A percentile compares a stretch with the other conserved stretches of the same genome.
Evolutionary conservation across 2,113 vertebrate species (phyloP).

Genomic region (Lates calcarifer): DNA sequence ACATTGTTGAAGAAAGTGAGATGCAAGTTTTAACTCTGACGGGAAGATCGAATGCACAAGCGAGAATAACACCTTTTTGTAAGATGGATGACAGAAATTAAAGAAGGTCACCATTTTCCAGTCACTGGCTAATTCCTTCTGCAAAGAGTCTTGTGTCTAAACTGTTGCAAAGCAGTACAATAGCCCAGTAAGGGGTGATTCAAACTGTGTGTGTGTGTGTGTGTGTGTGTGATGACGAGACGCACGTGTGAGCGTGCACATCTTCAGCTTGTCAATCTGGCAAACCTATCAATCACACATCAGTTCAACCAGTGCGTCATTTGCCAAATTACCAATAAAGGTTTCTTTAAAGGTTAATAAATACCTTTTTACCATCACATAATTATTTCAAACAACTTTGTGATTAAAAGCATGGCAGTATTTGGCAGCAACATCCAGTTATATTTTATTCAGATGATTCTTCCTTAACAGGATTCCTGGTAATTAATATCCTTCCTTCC

Average conservation of each 20-base stretch:
- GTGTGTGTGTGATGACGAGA: background rate
- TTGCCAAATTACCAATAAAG: constrained; percentile 6
- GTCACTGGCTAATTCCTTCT: constrained; percentile 26
- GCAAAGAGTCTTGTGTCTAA: constrained; percentile 27
- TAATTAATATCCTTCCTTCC: constrained; percentile 52
- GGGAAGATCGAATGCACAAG: constrained; percentile 6
- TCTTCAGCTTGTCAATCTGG: constrained; percentile 36
- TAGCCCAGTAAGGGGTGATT: constrained; percentile 24
- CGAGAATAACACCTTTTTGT: constrained; percentile 51
- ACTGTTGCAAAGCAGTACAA: constrained; percentile 44
- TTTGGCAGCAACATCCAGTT: constrained; percentile 28
- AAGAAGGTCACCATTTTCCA: constrained; percentile 59
- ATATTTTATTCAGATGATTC: constrained; percentile 27
- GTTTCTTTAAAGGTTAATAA: constrained; percentile 3
- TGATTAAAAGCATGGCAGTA: constrained; percentile 19
- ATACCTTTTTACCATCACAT: constrained; percentile 6
- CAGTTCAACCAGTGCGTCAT: constrained; percentile 26
- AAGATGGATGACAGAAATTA: constrained; percentile 56
- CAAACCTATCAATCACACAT: constrained; percentile 37
- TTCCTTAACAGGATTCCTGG: constrained; percentile 46
- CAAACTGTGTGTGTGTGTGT: constrained; percentile 7
- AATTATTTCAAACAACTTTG: constrained; percentile 26
- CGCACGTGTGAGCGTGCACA: background rate
- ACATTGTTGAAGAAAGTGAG: constrained; percentile 57
- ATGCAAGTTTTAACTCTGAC: constrained; percentile 57